Evolutionary conservation across 1,140 invertebrate species (phyloP), one percentile per base, ranked within the genome.

Genomic region (Copidosoma floridanum): DNA sequence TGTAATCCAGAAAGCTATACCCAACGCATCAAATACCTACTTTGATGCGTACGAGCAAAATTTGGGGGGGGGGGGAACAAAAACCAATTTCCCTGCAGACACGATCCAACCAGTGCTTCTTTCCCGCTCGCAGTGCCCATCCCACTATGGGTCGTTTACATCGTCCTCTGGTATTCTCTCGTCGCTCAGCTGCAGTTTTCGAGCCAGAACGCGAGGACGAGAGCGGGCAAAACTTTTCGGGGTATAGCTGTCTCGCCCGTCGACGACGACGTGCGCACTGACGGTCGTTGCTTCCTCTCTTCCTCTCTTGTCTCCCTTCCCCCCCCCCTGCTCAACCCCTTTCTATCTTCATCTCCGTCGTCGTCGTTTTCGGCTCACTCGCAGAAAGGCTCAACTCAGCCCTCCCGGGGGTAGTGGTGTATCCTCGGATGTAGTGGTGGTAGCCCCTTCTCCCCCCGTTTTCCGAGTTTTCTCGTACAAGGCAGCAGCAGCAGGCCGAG

Each of bases 331-430:
- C 12, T 12, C 29, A 12, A 5, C 20, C 32, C 50, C 47, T 10
- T 38, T 55, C 46, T 57, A 51, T 56, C 46, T 56, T 62, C 47
- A 38, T 65, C 61, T 68, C 60, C 56, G 65, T 58, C 56, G 40
- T 35, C 52, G 67, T n/a, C n/a, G n/a, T n/a, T n/a, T n/a, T n/a
- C n/a, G n/a, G 65, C 66, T 68, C 37, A 40, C 37, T 50, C 4
- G 32, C 35, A 50, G 24, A 55, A 47, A 46, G 24, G 51, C 51
- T 56, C 43, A 72, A 73, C 65, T 71, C 61, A 71, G 66, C 56
- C 67, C 71, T 61, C 65, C 57, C 59, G 68, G 66, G 65, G 53
- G 32, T 54, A 60, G 63, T 50, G 43, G 56, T n/a, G n/a, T 41
- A 57, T 58, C 43, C 60, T 12, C 18, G 56, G 44, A 23, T 29